Conservation (phyloP, 2,113 vertebrate genomes). For the Circaetus gallicus region DNA sequence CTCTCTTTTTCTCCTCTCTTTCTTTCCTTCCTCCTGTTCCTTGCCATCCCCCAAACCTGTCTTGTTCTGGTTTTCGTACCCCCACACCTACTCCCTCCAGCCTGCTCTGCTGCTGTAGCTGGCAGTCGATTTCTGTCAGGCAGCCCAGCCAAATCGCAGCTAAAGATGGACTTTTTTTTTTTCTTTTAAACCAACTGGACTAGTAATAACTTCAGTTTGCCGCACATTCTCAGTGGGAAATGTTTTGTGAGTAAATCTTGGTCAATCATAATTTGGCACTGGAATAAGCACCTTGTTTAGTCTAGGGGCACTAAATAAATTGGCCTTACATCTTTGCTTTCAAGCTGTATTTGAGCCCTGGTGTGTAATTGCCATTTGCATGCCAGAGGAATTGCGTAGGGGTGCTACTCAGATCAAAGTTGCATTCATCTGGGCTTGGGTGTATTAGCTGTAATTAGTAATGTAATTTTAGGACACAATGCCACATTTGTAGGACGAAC, state of each 20-base stretch:
- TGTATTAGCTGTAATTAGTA: slow-evolving; percentile 54
- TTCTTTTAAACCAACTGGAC: not conserved
- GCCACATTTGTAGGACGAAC: slow-evolving; percentile 27
- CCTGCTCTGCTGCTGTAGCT: not conserved
- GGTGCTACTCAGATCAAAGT: slow-evolving; percentile 46
- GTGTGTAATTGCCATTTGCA: slow-evolving; percentile 47
- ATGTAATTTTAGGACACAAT: slow-evolving; percentile 57
- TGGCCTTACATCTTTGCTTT: slow-evolving; percentile 37
- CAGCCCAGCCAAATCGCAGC: not conserved
- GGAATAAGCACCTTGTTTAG: slow-evolving; percentile 52
- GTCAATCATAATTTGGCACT: slow-evolving; percentile 38
- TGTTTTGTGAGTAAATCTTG: slow-evolving; percentile 3
- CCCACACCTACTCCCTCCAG: not conserved
- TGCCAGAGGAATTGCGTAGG: slow-evolving; percentile 53
- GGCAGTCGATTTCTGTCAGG: not conserved
- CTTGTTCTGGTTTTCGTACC: not conserved
- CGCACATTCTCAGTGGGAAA: not conserved
- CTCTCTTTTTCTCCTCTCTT: not conserved
- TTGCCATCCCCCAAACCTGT: not conserved
- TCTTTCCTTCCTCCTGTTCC: not conserved
- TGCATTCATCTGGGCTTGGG: slow-evolving; percentile 19
- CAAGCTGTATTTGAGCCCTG: slow-evolving; percentile 20
- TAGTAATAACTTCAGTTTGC: slow-evolving; percentile 42
- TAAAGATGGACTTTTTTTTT: not conserved
- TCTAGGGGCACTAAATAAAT: slow-evolving; percentile 44